Conservation (phyloP, 1,140 invertebrate species). For the Macrotrachela quadricornifera region DNA sequence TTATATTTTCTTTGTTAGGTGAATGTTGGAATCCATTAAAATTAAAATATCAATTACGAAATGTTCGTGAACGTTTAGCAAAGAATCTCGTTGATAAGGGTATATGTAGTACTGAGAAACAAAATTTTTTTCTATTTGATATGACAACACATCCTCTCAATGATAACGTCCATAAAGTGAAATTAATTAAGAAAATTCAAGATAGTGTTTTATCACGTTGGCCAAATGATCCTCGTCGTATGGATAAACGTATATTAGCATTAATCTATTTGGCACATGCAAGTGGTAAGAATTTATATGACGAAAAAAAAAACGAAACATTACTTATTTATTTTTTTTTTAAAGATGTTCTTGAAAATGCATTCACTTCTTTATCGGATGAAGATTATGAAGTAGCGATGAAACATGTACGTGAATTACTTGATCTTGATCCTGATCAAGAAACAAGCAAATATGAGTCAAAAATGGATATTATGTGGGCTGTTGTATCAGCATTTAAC, state of each 20-base stretch:
- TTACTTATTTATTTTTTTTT: too few species aligned
- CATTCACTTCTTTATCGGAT: constrained; percentile 90
- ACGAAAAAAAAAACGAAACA: too few species aligned
- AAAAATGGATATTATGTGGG: constrained; percentile 70
- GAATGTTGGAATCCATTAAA: constrained; percentile 99
- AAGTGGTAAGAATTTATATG: too few species aligned
- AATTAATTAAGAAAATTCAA: constrained; percentile 84
- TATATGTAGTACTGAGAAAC: constrained; percentile 97
- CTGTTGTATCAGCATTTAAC: constrained; percentile 87
- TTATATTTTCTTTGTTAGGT: constrained; percentile 37
- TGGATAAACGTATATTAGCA: constrained; percentile 76
- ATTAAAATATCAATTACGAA: constrained; percentile 86
- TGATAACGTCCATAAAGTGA: constrained; percentile 79
- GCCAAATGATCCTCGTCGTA: constrained; percentile 88
- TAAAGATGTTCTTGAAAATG: constrained; percentile 96
- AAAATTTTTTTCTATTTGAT: constrained; percentile 97
- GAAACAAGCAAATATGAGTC: constrained; percentile 49
- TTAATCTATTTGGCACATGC: constrained; percentile 85
- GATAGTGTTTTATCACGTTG: constrained; percentile 83
- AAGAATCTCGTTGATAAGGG: constrained; percentile 99
- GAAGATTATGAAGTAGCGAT: constrained; percentile 96
- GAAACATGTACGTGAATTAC: constrained; percentile 73
- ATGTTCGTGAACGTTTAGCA: constrained; percentile 89
- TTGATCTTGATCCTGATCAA: constrained; percentile 85
- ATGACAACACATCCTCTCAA: constrained; percentile 99